These are phyloP conservation scores for Oostethus manadensis DNA, from an alignment of 2,113 vertebrate species.

Conservation along the genomic window DNA sequence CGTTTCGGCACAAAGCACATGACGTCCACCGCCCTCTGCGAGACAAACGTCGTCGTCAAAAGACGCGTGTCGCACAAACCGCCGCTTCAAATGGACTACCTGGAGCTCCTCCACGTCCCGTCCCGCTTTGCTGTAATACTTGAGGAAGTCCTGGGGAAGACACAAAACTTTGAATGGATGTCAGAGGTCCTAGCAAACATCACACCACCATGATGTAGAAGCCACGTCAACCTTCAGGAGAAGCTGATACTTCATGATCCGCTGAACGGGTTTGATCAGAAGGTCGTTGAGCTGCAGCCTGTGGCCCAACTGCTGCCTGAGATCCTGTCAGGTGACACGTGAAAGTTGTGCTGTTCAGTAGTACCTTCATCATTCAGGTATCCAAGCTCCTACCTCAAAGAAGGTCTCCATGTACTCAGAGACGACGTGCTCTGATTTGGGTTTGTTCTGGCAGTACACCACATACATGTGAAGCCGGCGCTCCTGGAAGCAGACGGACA, in stretches of 20 bases:
- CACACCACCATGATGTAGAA: not conserved
- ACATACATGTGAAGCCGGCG: slow-evolving; percentile 90
- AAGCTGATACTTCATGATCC: slow-evolving; percentile 91
- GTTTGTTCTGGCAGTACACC: slow-evolving; percentile 91
- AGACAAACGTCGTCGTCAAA: not conserved
- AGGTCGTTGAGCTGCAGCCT: slow-evolving; percentile 85
- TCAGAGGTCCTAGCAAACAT: too few species aligned
- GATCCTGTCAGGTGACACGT: slow-evolving; percentile 65
- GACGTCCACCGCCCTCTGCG: slow-evolving; percentile 82
- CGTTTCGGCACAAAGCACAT: slow-evolving; percentile 88
- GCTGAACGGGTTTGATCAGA: slow-evolving; percentile 88
- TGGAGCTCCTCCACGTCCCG: slow-evolving; percentile 73
- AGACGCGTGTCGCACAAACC: not conserved
- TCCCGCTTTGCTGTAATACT: slow-evolving; percentile 81
- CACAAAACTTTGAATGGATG: not conserved
- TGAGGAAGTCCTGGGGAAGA: slow-evolving; percentile 79
- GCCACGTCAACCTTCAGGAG: slow-evolving; percentile 74
- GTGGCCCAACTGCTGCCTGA: slow-evolving; percentile 84
- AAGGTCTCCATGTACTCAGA: slow-evolving; percentile 87
- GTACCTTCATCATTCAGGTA: not conserved
- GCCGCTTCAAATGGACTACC: slow-evolving; percentile 52
- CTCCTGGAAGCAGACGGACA: slow-evolving; percentile 67
- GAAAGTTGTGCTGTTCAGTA: not conserved
- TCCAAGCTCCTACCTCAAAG: slow-evolving; percentile 78
- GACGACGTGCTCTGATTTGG: slow-evolving; percentile 86